A percentile compares a stretch with the other conserved stretches of the same genome.
These are phyloP conservation scores for Cyrtodaria siliqua DNA, from an alignment of 2,888 invertebrate species.

Conservation along the genomic window DNA sequence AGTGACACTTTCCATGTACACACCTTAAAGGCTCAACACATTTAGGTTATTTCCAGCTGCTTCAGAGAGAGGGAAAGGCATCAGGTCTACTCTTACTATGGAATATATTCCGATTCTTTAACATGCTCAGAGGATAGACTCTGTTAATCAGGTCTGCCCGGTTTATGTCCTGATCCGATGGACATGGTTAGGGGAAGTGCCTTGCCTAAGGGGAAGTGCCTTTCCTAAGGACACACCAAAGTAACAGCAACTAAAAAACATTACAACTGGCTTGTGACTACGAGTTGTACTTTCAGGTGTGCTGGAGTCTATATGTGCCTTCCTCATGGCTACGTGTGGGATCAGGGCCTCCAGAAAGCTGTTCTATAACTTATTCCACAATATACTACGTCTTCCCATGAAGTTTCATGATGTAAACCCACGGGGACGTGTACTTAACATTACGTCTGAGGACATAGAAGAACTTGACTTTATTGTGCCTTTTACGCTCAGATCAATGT, in stretches of 20 bases:
- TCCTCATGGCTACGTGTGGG: slow-evolving; percentile 84
- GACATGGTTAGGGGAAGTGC: too few relatives aligned
- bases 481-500: slow-evolving; percentile 81
- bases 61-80: too few relatives aligned
- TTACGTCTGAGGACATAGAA: slow-evolving; percentile 79
- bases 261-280: too few relatives aligned
- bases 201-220: too few relatives aligned
- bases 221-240: too few relatives aligned
- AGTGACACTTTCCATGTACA: too few relatives aligned
- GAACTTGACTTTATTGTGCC: slow-evolving; percentile 81
- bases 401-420: slow-evolving; percentile 84
- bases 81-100: too few relatives aligned
- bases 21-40: too few relatives aligned
- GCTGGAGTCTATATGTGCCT: slow-evolving; percentile 72
- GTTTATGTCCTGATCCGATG: too few relatives aligned
- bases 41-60: too few relatives aligned
- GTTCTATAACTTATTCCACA: slow-evolving; percentile 81
- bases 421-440: slow-evolving; percentile 86
- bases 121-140: not conserved
- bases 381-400: slow-evolving; percentile 80
- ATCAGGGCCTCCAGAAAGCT: slow-evolving; percentile 84
- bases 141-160: too few relatives aligned
- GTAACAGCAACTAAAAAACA: not conserved
- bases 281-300: slow-evolving; percentile 69
- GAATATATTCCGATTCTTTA: too few relatives aligned